Conservation (phyloP, 2,797 vertebrate species). For the Chelidonichthys spinosus region DNA sequence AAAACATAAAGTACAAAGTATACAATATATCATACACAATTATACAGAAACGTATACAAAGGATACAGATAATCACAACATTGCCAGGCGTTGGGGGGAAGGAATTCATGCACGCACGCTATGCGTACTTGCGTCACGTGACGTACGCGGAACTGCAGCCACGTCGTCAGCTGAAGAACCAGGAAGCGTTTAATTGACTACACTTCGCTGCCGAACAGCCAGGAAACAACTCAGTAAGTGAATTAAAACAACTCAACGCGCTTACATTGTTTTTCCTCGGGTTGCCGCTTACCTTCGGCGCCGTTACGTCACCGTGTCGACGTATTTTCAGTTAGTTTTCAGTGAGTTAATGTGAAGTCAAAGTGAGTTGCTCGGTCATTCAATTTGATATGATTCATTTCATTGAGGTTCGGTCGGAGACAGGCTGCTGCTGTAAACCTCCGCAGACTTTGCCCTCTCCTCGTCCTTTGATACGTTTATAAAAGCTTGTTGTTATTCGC, state of each 20-base stretch:
- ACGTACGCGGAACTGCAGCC: conserved; percentile 56
- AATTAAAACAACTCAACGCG: rapidly evolving
- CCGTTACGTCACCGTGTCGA: too few relatives aligned
- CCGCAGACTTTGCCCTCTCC: conserved; percentile 50
- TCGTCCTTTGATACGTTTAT: neutral
- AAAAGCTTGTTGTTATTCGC: neutral
- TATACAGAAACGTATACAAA: too few relatives aligned
- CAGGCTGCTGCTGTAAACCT: neutral
- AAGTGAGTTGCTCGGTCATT: neutral
- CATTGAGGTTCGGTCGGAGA: neutral
- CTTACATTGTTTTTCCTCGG: neutral
- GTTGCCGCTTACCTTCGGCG: neutral
- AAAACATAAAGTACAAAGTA: too few relatives aligned
- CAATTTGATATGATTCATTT: conserved; percentile 1
- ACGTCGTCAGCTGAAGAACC: conserved; percentile 54
- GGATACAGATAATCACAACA: too few relatives aligned
- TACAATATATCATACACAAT: too few relatives aligned
- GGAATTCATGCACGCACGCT: neutral
- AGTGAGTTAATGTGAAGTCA: neutral
- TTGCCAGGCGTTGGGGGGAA: too few relatives aligned
- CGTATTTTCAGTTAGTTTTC: neutral
- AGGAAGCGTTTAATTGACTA: conserved; percentile 22
- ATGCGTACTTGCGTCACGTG: conserved; percentile 35
- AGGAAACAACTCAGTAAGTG: conserved; percentile 55
- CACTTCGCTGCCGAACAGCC: neutral